Conservation (phyloP, 1,140 invertebrate genomes). For the Dysdera silvatica region DNA sequence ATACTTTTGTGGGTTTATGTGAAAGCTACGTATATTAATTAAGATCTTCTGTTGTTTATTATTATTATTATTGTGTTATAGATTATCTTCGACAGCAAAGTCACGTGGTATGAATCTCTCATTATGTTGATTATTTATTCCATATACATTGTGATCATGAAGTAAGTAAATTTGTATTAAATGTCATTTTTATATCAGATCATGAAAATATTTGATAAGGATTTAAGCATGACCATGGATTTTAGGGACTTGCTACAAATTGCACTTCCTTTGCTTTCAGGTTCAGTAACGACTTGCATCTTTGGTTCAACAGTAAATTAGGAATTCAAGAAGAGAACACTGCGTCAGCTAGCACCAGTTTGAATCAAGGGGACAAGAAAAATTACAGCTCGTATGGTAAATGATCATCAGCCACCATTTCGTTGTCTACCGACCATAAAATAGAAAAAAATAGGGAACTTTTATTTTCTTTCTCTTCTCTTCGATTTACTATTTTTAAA, state of each 20-base stretch:
- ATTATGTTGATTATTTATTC: constrained; percentile 39
- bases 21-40: not conserved
- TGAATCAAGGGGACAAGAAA: constrained; percentile 24
- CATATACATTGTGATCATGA: constrained; percentile 41
- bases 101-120: constrained; percentile 38
- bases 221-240: too few species aligned
- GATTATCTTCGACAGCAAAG: constrained; percentile 37
- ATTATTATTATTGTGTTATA: constrained; percentile 16
- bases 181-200: not conserved
- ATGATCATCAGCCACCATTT: not conserved
- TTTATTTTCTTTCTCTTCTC: constrained; percentile 1
- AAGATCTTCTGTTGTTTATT: not conserved
- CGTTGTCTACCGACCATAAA: too few species aligned
- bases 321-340: constrained; percentile 26
- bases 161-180: constrained; percentile 28
- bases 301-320: constrained; percentile 25
- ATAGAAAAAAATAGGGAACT: not conserved
- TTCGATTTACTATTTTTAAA: constrained; percentile 34
- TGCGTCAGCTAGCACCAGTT: constrained; percentile 20
- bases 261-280: constrained; percentile 6
- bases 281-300: constrained; percentile 31
- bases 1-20: not conserved
- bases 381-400: constrained; percentile 32
- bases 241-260: too few species aligned
- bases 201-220: not conserved